Percentiles rank a stretch among this genome's conserved stretches.
These are phyloP conservation scores for Phainopepla nitens DNA, from an alignment of 2,113 vertebrate species.

Conservation along the genomic window DNA sequence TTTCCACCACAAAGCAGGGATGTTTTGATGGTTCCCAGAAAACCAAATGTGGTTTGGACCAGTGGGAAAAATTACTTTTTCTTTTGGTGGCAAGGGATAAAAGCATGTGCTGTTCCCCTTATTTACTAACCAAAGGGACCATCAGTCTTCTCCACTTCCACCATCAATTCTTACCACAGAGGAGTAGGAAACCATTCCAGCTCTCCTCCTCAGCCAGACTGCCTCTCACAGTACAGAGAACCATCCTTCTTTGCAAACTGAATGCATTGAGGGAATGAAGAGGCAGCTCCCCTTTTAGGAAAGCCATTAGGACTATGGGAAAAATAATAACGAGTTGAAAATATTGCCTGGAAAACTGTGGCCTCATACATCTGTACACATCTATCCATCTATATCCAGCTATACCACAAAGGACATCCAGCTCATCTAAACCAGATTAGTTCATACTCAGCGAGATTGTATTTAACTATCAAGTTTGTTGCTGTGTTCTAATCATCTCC, in stretches of 20 bases:
- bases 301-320: not conserved
- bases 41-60: not conserved
- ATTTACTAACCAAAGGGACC: not conserved
- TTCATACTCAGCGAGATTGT: not conserved
- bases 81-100: not conserved
- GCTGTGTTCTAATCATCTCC: not conserved
- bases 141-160: not conserved
- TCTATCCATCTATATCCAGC: not conserved
- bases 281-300: not conserved
- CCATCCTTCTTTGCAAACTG: not conserved
- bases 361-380: not conserved
- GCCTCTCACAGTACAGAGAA: not conserved
- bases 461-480: not conserved
- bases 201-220: not conserved
- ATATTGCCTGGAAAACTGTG: not conserved
- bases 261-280: not conserved
- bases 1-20: slow-evolving; percentile 26
- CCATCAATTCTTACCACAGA: not conserved
- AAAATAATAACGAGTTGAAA: not conserved
- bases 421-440: not conserved
- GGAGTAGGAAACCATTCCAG: not conserved
- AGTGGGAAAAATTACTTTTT: not conserved
- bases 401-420: not conserved
- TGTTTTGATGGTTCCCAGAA: not conserved
- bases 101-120: not conserved